Percentiles rank a stretch among this genome's conserved stretches.
Evolutionary conservation across 1,140 invertebrate genomes (phyloP).

Genomic region (Brachionus sp.): DNA sequence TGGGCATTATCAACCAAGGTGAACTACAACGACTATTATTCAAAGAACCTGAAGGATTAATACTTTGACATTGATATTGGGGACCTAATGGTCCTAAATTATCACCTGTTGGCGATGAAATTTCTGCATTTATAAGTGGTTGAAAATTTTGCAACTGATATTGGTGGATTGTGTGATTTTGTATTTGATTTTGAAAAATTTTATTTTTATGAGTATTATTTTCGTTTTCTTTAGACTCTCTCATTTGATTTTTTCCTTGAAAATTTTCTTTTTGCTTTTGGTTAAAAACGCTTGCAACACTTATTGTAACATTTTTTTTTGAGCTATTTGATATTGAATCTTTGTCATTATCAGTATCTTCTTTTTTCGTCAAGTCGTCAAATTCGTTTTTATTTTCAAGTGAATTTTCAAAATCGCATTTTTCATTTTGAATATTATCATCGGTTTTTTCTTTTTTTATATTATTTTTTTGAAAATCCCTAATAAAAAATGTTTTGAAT

Average conservation of each 20-base stretch:
- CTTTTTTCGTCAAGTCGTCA: not conserved
- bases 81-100: not conserved
- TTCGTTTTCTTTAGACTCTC: not conserved
- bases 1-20: slow-evolving; percentile 14
- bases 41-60: slow-evolving; percentile 3
- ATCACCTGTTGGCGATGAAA: slow-evolving; percentile 28
- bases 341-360: not conserved
- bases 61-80: not conserved
- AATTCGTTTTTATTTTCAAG: not conserved
- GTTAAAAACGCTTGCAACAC: slow-evolving; percentile 6
- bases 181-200: not conserved
- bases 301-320: slow-evolving; percentile 12
- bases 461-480: not conserved
- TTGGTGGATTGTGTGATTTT: not conserved
- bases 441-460: not conserved
- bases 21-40: slow-evolving; percentile 38
- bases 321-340: not conserved
- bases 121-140: not conserved
- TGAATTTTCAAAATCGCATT: not conserved
- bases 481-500: not conserved
- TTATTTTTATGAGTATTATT: not conserved
- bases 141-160: slow-evolving; percentile 33
- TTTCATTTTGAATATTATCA: not conserved
- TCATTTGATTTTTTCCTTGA: not conserved
- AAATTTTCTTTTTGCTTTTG: slow-evolving; percentile 30